Evolutionary conservation across 2,113 vertebrate genomes (phyloP).

Genomic region (Salvelinus fontinalis): DNA sequence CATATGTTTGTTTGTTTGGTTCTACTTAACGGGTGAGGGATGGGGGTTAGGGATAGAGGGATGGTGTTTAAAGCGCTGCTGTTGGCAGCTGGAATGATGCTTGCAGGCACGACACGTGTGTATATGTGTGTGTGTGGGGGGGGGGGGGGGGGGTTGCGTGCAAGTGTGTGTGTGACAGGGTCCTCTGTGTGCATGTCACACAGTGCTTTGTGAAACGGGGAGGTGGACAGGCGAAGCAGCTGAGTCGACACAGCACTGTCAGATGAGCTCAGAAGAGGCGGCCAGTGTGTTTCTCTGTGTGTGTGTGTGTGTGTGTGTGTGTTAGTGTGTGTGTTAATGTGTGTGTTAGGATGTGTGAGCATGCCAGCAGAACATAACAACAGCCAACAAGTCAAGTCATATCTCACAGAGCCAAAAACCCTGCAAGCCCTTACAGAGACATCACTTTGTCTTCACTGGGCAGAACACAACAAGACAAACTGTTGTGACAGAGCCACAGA

Average conservation of each 20-base stretch:
- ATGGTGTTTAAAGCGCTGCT: conserved; percentile 41
- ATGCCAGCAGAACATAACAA: conserved; percentile 55
- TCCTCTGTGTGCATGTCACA: conserved; percentile 57
- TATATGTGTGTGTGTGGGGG: neutral
- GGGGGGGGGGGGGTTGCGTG: neutral
- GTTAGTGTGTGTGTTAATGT: conserved; percentile 12
- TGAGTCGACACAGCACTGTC: conserved; percentile 36
- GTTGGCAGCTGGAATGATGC: conserved; percentile 37
- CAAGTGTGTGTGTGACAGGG: conserved; percentile 44
- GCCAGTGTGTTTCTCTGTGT: conserved; percentile 6
- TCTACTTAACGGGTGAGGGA: conserved; percentile 42
- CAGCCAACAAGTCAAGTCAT: conserved; percentile 62
- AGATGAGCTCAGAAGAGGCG: conserved; percentile 37
- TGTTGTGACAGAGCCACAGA: conserved; percentile 54
- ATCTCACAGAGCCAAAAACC: conserved; percentile 59
- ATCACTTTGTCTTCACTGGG: conserved; percentile 56
- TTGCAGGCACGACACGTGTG: conserved; percentile 31
- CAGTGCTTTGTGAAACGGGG: conserved; percentile 51
- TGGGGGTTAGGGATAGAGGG: conserved; percentile 46
- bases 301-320: conserved; percentile 15
- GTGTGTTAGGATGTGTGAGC: conserved; percentile 14
- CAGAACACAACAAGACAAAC: conserved; percentile 58
- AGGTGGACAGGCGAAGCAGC: conserved; percentile 57
- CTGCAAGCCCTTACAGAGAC: conserved; percentile 39
- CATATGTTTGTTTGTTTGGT: conserved; percentile 21